A percentile compares a stretch with the other conserved stretches of the same genome.
Conservation (phyloP, 1,140 invertebrate species). For the Elymnias hypermnestra region DNA sequence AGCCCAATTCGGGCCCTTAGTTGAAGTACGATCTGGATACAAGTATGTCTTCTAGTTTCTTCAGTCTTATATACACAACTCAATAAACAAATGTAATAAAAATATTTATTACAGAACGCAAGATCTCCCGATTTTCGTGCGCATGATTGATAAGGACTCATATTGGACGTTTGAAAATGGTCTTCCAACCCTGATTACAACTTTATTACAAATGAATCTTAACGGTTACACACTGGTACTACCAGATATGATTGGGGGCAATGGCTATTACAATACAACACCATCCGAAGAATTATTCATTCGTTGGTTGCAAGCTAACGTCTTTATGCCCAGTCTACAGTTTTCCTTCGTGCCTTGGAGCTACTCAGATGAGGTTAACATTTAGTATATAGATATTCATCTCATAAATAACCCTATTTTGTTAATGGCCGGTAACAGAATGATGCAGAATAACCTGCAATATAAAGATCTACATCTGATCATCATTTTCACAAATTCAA, state of each 20-base stretch:
- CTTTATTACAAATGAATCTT: slow-evolving; percentile 87
- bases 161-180: slow-evolving; percentile 89
- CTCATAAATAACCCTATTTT: too few relatives aligned
- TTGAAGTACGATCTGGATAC: slow-evolving; percentile 83
- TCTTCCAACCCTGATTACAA: slow-evolving; percentile 85
- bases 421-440: too few relatives aligned
- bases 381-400: too few relatives aligned
- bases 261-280: slow-evolving; percentile 81
- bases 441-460: too few relatives aligned
- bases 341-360: slow-evolving; percentile 94
- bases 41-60: too few relatives aligned
- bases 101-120: slow-evolving; percentile 77
- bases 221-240: slow-evolving; percentile 91
- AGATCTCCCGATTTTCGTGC: slow-evolving; percentile 86
- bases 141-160: slow-evolving; percentile 93
- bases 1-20: slow-evolving; percentile 79
- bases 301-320: slow-evolving; percentile 92
- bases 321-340: slow-evolving; percentile 92
- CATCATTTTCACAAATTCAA: too few relatives aligned
- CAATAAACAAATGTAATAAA: too few relatives aligned
- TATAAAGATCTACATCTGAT: too few relatives aligned
- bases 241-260: slow-evolving; percentile 96
- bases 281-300: slow-evolving; percentile 88
- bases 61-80: too few relatives aligned
- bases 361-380: slow-evolving; percentile 82